phyloP scores from a whole-genome alignment of 1,140 invertebrate genomes.

The Homalodisca vitripennis region DNA sequence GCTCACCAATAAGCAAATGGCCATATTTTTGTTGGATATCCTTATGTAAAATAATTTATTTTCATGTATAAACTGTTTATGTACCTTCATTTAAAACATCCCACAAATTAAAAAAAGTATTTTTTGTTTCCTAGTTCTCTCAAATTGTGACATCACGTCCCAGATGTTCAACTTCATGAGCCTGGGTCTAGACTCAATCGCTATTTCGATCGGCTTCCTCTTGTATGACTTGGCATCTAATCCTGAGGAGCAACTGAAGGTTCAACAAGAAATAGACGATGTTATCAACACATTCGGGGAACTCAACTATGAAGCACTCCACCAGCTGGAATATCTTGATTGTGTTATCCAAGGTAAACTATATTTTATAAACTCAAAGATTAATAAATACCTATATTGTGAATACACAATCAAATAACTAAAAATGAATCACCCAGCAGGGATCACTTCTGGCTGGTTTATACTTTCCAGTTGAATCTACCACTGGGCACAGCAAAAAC shows the following conservation, averaged over 20 bases:
- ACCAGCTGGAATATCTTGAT: conserved; percentile 58
- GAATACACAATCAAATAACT: too few relatives aligned
- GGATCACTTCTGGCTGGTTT: too few relatives aligned
- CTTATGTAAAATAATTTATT: too few relatives aligned
- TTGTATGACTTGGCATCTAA: conserved; percentile 41
- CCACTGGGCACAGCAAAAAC: too few relatives aligned
- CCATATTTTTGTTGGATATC: too few relatives aligned
- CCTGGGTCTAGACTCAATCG: conserved; percentile 36
- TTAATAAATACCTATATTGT: too few relatives aligned
- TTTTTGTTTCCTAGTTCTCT: conserved; percentile 45
- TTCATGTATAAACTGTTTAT: too few relatives aligned
- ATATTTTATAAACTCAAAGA: conserved; percentile 1
- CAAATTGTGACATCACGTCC: conserved; percentile 40
- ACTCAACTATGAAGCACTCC: conserved; percentile 54
- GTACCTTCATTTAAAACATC: too few relatives aligned
- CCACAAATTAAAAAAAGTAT: too few relatives aligned
- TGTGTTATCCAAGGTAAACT: conserved; percentile 51
- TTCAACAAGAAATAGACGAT: conserved; percentile 56
- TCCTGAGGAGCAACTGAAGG: conserved; percentile 51
- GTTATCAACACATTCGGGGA: conserved; percentile 45
- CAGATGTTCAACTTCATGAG: conserved; percentile 37
- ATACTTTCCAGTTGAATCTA: too few relatives aligned
- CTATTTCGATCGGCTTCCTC: conserved; percentile 34
- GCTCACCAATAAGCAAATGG: too few relatives aligned
- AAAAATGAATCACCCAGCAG: too few relatives aligned